These are phyloP conservation scores for Dryobotodes eremita DNA, from an alignment of 2,888 invertebrate genomes.

Conservation along the genomic window DNA sequence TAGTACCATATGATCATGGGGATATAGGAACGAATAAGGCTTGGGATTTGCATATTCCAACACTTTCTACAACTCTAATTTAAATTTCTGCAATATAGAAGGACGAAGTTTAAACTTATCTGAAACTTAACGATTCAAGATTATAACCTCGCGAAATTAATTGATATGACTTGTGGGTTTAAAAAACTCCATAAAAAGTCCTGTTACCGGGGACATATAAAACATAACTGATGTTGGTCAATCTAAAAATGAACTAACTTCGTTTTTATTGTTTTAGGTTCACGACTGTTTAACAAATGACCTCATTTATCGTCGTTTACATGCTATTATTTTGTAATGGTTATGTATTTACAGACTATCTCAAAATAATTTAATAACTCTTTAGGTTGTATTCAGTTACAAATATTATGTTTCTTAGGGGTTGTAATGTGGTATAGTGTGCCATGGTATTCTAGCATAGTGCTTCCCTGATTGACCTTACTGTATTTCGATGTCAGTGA, in stretches of 20 bases:
- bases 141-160: not conserved
- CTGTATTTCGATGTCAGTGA: conserved; percentile 22
- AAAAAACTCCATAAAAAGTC: not conserved
- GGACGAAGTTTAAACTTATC: not conserved
- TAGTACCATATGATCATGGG: not conserved
- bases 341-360: conserved; percentile 22
- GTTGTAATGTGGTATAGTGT: conserved; percentile 50
- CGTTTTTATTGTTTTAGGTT: conserved; percentile 58
- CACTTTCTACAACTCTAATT: not conserved
- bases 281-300: conserved; percentile 25
- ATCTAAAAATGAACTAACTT: conserved; percentile 10
- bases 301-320: conserved; percentile 25
- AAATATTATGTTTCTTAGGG: conserved; percentile 30
- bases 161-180: not conserved
- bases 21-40: not conserved
- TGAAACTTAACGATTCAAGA: not conserved
- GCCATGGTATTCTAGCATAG: conserved; percentile 31
- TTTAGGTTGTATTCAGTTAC: conserved; percentile 53
- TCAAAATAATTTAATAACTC: conserved; percentile 12
- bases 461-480: conserved; percentile 54
- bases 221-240: not conserved
- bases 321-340: conserved; percentile 35
- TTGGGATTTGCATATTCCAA: not conserved
- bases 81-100: not conserved
- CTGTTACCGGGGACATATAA: not conserved